Evolutionary conservation across 2,888 invertebrate genomes (phyloP).

Genomic region (Cataglyphis livida): DNA sequence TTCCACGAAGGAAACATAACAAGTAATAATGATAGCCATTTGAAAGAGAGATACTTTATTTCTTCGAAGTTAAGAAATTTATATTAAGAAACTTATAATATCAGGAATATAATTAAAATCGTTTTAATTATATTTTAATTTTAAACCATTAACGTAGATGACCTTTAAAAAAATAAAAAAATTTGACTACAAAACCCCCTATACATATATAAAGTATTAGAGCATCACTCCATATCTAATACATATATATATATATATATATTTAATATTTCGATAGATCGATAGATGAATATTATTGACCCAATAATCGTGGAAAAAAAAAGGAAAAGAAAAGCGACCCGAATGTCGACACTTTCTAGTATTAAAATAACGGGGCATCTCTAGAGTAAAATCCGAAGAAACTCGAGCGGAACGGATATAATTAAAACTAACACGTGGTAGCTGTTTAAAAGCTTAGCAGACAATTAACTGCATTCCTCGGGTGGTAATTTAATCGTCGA

Average conservation of each 20-base stretch:
- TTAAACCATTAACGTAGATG: background rate
- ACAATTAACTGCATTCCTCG: constrained; percentile 38
- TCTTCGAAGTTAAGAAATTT: background rate
- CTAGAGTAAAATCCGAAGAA: background rate
- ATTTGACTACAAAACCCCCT: too few species aligned
- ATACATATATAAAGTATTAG: too few species aligned
- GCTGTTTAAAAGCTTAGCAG: background rate
- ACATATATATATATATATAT: background rate
- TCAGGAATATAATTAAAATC: background rate
- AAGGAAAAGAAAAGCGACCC: background rate
- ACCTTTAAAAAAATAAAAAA: background rate
- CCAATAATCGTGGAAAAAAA: background rate
- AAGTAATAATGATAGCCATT: background rate
- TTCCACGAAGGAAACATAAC: background rate
- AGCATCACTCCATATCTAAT: background rate
- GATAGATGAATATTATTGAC: background rate
- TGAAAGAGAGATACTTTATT: background rate
- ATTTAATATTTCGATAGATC: background rate
- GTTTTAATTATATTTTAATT: background rate
- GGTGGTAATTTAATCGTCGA: constrained; percentile 25
- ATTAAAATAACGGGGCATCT: background rate
- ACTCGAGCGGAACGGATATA: background rate
- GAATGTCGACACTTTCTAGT: background rate
- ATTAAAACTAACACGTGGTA: constrained; percentile 6
- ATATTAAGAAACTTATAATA: background rate